phyloP scores from a whole-genome alignment of 2,888 invertebrate genomes.

The Leptinotarsa haldemani region DNA sequence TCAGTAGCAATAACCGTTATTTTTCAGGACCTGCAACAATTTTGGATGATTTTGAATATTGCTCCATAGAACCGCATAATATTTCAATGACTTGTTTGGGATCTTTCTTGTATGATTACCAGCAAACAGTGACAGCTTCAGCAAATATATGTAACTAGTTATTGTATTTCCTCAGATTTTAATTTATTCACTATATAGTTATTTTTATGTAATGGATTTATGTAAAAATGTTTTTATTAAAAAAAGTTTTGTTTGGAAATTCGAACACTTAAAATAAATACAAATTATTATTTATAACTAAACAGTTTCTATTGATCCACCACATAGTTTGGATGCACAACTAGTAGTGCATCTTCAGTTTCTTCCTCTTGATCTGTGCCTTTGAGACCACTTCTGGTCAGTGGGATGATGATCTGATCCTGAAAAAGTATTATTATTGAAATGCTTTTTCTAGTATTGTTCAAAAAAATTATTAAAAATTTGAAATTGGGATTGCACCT shows the following conservation, averaged over 20 bases:
- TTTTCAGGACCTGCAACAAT: constrained; percentile 52
- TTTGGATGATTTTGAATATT: constrained; percentile 54
- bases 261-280: constrained; percentile 2
- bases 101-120: constrained; percentile 45
- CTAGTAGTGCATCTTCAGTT: constrained; percentile 84
- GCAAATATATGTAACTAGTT: constrained; percentile 3
- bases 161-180: not conserved
- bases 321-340: constrained; percentile 97
- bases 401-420: constrained; percentile 87
- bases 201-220: too few relatives aligned
- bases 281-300: not conserved
- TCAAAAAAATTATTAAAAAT: not conserved
- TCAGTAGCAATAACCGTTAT: constrained; percentile 2
- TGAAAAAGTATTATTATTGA: constrained; percentile 62
- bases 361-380: constrained; percentile 71
- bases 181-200: too few relatives aligned
- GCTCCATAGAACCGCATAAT: constrained; percentile 49
- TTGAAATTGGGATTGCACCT: too few relatives aligned
- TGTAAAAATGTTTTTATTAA: too few relatives aligned
- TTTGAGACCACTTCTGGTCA: constrained; percentile 70
- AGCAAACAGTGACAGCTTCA: constrained; percentile 16
- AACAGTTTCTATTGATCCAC: constrained; percentile 69
- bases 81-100: constrained; percentile 50
- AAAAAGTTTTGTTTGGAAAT: not conserved
- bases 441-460: not conserved